Evolutionary conservation across 2,113 vertebrate genomes (phyloP).

Genomic region (Sminthopsis crassicaudata): DNA sequence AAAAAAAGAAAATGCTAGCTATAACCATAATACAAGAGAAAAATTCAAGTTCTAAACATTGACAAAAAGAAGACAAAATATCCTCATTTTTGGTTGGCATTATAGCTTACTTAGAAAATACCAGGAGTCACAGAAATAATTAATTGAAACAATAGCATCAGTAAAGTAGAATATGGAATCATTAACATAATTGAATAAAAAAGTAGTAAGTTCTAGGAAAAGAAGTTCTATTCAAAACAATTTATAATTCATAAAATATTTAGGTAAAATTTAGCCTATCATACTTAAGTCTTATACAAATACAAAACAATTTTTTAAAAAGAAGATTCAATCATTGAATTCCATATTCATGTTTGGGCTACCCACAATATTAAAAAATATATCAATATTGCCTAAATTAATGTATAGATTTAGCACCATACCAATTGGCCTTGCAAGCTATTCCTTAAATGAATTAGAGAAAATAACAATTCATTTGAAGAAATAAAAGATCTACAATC

Average conservation of each 20-base stretch:
- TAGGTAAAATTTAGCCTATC: not conserved
- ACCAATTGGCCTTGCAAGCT: not conserved
- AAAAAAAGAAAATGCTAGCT: not conserved
- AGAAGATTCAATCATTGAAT: not conserved
- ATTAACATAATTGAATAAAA: not conserved
- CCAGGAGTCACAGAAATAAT: not conserved
- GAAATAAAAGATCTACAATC: not conserved
- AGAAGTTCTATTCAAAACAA: not conserved
- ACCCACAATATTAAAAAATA: not conserved
- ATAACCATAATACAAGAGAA: not conserved
- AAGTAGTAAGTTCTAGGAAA: not conserved
- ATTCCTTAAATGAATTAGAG: not conserved
- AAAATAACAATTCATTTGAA: not conserved
- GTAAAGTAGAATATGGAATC: not conserved
- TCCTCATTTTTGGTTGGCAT: not conserved
- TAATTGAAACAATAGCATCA: not conserved
- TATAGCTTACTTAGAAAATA: not conserved
- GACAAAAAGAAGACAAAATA: not conserved
- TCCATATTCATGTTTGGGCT: not conserved
- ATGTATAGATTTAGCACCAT: not conserved
- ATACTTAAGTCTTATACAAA: not conserved
- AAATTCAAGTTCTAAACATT: not conserved
- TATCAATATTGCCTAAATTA: not conserved
- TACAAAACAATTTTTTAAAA: not conserved
- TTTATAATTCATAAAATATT: not conserved